A percentile compares a stretch with the other conserved stretches of the same genome.
These are phyloP conservation scores for Parnassius glacialis DNA, from an alignment of 2,888 invertebrate species.

Conservation along the genomic window DNA sequence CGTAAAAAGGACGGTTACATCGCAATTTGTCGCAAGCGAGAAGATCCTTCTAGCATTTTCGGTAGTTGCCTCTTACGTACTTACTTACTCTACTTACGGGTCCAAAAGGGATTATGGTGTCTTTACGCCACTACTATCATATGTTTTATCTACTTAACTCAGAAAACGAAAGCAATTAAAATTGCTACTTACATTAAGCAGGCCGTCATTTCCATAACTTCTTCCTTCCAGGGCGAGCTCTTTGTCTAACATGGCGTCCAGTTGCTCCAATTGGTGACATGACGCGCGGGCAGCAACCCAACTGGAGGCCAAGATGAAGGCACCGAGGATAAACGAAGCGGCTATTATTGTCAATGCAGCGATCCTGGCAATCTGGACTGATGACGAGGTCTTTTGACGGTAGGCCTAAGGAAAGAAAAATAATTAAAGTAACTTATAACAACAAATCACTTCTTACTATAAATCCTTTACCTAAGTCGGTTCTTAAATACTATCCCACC, in stretches of 20 bases:
- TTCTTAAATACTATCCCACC: no score
- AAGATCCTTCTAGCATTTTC: no score
- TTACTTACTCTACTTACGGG: no score
- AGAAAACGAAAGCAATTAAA: not conserved
- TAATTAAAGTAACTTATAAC: not conserved
- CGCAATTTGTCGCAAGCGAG: no score
- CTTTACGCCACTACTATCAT: no score
- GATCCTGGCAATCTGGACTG: slow-evolving; percentile 93
- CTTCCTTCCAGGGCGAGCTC: slow-evolving; percentile 85
- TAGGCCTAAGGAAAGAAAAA: slow-evolving; percentile 84
- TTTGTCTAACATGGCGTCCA: slow-evolving; percentile 84
- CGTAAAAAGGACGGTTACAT: no score
- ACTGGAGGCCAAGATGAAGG: slow-evolving; percentile 90
- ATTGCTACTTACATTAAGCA: slow-evolving; percentile 83
- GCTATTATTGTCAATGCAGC: slow-evolving; percentile 91
- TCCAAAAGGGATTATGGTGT: no score
- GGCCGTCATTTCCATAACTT: slow-evolving; percentile 81
- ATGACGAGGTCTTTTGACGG: slow-evolving; percentile 84
- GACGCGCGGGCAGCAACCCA: slow-evolving; percentile 91
- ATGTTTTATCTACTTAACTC: no score
- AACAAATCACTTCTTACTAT: no score
- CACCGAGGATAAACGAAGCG: slow-evolving; percentile 89
- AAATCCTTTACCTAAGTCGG: no score
- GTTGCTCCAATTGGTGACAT: slow-evolving; percentile 87
- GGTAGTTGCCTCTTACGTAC: no score